Base-by-base conservation (phyloP, 1,140 invertebrate genomes). In the Linepithema humile region DNA sequence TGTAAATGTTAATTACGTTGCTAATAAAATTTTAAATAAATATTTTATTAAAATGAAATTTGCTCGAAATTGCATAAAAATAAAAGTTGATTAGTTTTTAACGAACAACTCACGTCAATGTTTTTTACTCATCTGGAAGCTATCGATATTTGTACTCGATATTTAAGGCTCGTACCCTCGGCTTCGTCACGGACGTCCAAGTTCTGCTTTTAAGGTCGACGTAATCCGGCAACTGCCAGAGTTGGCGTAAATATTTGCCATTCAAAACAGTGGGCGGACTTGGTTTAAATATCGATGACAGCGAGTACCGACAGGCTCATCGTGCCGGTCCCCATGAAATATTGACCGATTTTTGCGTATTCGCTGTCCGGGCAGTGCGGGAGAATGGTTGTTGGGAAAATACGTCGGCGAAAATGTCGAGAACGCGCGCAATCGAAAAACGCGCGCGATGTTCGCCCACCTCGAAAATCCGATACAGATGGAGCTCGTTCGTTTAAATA, bases 251-350 rank as follows among this genome's bases (percentile, higher is more conserved):
- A 80, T 80, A 80, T 80, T 80, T 80, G 75, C 75, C 35, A 80
- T 80, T 80, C 64, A 80, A 80, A 80, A 80, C 35, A 80, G 75
- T 80, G 75, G 64, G 75, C 50, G 75, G 75, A 80, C 64, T 80
- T 55, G 35, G 75, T 80, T 80, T 70, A 80, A 80, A 80, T 80
- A 80, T 80, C 75, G 75, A 80, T 80, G 75, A 80, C 64, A 80
- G 48, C 75, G 48, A 55, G 23, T 70, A 80, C 35, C 75, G 48
- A 78, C 40, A 29, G 59, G 43, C 23, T 53, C 48, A 35, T 3
- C 26, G 64, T 40, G 38, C 48, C 29, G 57, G 57, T 64, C 73
- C 40, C 20, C 40, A 2, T 70, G 75, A 80, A 80, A 80, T 80
- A 80, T 80, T 80, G 75, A 80, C 75, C 48, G 75, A 80, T 80